Evolutionary conservation across 1,140 invertebrate species (phyloP).

Genomic region (Lerema accius): DNA sequence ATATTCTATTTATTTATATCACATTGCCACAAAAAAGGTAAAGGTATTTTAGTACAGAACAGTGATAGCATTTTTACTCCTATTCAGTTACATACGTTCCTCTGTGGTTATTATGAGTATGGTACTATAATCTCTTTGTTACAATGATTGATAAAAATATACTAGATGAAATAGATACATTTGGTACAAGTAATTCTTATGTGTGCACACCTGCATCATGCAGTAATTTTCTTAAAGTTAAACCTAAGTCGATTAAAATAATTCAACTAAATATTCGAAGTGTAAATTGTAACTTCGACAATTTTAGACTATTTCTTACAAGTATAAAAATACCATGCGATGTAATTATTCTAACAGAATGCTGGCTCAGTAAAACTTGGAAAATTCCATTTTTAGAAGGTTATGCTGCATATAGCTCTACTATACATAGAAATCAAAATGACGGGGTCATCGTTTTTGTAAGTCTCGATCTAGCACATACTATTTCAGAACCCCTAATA

Average conservation of each 20-base stretch:
- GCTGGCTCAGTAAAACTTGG: not conserved
- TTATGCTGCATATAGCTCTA: not conserved
- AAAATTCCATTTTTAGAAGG: not conserved
- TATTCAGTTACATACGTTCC: too few relatives aligned
- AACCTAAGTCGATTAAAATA: conserved; percentile 2
- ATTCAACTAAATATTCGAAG: conserved; percentile 16
- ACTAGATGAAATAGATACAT: conserved; percentile 4
- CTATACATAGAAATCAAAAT: not conserved
- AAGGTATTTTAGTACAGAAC: too few relatives aligned
- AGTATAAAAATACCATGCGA: conserved; percentile 1
- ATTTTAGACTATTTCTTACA: conserved; percentile 8
- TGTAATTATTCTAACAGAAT: conserved; percentile 8
- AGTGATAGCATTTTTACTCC: too few relatives aligned
- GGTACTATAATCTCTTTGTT: too few relatives aligned
- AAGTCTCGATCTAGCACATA: not conserved
- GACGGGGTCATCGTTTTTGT: conserved; percentile 10
- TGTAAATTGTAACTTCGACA: conserved; percentile 16
- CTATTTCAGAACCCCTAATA: not conserved
- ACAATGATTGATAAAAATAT: conserved; percentile 4
- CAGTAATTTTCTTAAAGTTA: not conserved
- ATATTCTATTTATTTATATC: too few relatives aligned
- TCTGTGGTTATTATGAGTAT: not conserved
- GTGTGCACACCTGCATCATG: not conserved
- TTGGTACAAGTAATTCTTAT: not conserved
- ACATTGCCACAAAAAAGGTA: too few relatives aligned